phyloP scores from a whole-genome alignment of 2,113 vertebrate species.

The Cyanoramphus novaezelandiae region DNA sequence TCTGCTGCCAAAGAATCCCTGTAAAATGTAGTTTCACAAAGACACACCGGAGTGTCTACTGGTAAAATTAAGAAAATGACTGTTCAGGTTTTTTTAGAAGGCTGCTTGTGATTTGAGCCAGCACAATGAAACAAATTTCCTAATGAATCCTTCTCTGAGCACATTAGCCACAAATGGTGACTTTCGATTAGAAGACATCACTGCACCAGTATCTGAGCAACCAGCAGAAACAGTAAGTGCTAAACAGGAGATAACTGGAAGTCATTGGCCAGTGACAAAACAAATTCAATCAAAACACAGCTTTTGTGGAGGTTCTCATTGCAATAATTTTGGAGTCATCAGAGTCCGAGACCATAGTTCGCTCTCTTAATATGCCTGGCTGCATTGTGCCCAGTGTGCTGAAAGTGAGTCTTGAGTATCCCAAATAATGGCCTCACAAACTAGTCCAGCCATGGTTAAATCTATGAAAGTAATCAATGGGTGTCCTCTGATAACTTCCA shows the following conservation, averaged over 20 bases:
- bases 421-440: neutral
- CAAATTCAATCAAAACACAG: neutral
- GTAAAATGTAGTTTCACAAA: neutral
- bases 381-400: neutral
- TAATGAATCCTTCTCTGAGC: neutral
- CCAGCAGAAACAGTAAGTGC: neutral
- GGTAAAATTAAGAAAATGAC: neutral
- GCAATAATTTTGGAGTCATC: neutral
- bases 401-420: neutral
- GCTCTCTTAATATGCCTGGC: neutral
- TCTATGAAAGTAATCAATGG: neutral
- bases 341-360: neutral
- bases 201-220: neutral
- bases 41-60: neutral
- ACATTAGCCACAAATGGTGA: neutral
- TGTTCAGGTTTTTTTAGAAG: neutral
- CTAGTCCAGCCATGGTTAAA: neutral
- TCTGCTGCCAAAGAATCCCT: neutral
- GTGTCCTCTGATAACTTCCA: neutral
- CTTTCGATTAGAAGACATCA: neutral
- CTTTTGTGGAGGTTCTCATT: neutral
- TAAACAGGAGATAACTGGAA: neutral
- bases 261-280: neutral
- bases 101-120: neutral
- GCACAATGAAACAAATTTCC: neutral